These are phyloP conservation scores for Lepidochrysops patricia DNA, from an alignment of 2,888 invertebrate species.

Conservation along the genomic window DNA sequence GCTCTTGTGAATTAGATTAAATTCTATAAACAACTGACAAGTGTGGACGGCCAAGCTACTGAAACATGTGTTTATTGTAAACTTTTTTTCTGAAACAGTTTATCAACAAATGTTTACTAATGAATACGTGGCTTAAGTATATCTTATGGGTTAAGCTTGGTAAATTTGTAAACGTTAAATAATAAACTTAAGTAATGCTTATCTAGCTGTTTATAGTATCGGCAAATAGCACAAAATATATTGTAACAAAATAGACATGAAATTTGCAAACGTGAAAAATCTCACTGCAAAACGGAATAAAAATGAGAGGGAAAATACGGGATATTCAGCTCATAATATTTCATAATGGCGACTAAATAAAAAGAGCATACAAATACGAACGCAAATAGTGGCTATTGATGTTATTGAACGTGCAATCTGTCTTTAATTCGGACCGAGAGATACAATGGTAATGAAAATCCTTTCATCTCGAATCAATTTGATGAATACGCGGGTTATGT, in stretches of 20 bases:
- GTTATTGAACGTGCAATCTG: constrained; percentile 35
- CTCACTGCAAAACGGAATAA: not conserved
- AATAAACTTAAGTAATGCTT: too few relatives aligned
- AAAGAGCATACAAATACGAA: constrained; percentile 27
- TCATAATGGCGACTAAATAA: constrained; percentile 17
- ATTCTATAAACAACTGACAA: too few relatives aligned
- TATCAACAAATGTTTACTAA: too few relatives aligned
- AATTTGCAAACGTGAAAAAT: not conserved
- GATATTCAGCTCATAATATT: constrained; percentile 6
- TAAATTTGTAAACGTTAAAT: too few relatives aligned
- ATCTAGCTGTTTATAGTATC: too few relatives aligned
- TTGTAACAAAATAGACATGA: not conserved
- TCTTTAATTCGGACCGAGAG: constrained; percentile 34
- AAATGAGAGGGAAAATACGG: not conserved
- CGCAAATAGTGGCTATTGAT: constrained; percentile 28
- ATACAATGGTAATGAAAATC: constrained; percentile 33
- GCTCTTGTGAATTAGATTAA: too few relatives aligned
- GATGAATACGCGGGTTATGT: constrained; percentile 43
- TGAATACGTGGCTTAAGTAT: too few relatives aligned
- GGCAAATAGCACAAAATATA: too few relatives aligned
- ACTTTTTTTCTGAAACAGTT: too few relatives aligned
- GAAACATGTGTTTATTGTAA: too few relatives aligned
- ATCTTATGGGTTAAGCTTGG: too few relatives aligned
- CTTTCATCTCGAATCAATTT: constrained; percentile 58
- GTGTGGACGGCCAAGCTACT: too few relatives aligned